phyloP scores from a whole-genome alignment of 2,113 vertebrate species.

The Equus quagga region DNA sequence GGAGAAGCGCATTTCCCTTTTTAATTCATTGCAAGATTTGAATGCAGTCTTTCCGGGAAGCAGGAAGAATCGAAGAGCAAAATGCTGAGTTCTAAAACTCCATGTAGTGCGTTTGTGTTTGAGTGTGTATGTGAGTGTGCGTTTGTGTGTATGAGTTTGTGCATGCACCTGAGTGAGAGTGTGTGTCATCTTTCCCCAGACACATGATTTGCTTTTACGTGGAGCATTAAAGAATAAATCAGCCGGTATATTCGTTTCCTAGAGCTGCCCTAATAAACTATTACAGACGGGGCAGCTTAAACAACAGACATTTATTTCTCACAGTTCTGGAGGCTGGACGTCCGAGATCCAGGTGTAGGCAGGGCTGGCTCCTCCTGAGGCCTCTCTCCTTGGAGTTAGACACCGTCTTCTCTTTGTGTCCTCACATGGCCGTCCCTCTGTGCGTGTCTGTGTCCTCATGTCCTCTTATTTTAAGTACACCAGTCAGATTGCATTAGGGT shows the following conservation, averaged over 20 bases:
- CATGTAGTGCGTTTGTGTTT: too few species aligned
- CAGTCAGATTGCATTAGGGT: too few species aligned
- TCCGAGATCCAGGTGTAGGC: accelerated
- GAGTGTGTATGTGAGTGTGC: not conserved
- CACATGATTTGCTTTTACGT: not conserved
- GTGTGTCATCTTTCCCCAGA: not conserved
- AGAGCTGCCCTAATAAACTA: accelerated
- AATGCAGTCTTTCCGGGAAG: too few species aligned
- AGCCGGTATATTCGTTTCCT: not conserved
- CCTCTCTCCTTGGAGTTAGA: accelerated
- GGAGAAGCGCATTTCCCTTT: not conserved
- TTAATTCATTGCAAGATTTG: not conserved
- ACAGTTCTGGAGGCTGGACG: not conserved
- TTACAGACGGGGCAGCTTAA: accelerated
- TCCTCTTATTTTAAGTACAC: not conserved
- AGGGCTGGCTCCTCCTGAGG: not conserved
- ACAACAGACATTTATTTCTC: too few species aligned
- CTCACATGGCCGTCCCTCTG: accelerated
- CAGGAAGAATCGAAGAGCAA: too few species aligned
- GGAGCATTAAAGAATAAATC: not conserved
- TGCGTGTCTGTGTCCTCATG: accelerated
- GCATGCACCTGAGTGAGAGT: too few species aligned
- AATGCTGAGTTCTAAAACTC: too few species aligned
- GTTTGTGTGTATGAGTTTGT: too few species aligned
- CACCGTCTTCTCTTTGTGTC: accelerated